Evolutionary conservation across 1,140 invertebrate species (phyloP), one percentile per base, ranked within the genome.

Genomic region (Nebria ingens): DNA sequence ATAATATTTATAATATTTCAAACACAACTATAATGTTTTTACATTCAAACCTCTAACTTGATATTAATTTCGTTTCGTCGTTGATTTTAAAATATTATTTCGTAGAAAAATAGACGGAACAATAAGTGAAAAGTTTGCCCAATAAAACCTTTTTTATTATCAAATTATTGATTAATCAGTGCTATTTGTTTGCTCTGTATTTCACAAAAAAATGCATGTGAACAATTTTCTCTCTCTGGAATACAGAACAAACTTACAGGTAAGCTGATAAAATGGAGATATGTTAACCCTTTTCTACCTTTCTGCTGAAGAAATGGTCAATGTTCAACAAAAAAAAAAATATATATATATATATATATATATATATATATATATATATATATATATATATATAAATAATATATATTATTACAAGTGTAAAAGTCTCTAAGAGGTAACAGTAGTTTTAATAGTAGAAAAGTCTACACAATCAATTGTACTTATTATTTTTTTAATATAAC

Each of bases 1-100:
- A 45, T 45, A 45, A 45, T 45, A 45, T 45, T 45, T 45, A 45
- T 45, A 45, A 45, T 45, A 45, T 45, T 45, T 45, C n/a, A 45
- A 45, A 45, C 40, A 45, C 40, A 45, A 45, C 40, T 17, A 45
- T 45, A 45, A 45, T 45, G 40, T 45, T 45, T 34, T 45, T 45
- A 45, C 15, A 45, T 9, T 45, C 4, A 45, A 45, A 45, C 9
- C 3, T 45, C 9, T 11, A 45, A 45, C 40, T 45, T 45, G 6
- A 45, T 6, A 11, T 29, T 29, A 17, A 45, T 3, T 11, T 17
- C 3, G 40, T 6, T 6, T 6, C 4, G 13, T 29, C 25, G n/a
- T n/a, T 29, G 25, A 6, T 6, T 29, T 29, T 29, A 29, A 29
- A 4, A 29, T 29, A 29, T 13, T 29, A 45, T 45, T 45, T 45